phyloP scores from a whole-genome alignment of 2,888 invertebrate species.

The Acanthosoma haemorrhoidale region DNA sequence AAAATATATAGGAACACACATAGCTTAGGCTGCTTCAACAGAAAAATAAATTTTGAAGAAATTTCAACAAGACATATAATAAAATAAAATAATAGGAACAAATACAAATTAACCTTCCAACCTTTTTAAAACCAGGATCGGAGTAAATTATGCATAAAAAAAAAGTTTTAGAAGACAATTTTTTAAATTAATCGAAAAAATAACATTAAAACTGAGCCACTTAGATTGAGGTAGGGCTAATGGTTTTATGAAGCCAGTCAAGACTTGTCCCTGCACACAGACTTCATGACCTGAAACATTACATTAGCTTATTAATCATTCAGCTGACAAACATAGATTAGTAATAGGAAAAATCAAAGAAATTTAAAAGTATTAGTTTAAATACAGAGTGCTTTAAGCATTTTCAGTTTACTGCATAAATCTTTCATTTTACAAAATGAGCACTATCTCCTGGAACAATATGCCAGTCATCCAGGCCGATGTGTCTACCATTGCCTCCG shows the following conservation, averaged over 20 bases:
- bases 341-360: background rate
- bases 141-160: background rate
- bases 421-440: no score
- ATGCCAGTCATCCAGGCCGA: no score
- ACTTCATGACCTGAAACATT: constrained; percentile 36
- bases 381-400: background rate
- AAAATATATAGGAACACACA: no score
- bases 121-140: background rate
- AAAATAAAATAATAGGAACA: background rate
- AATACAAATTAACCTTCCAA: background rate
- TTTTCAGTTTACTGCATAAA: background rate
- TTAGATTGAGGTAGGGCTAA: background rate
- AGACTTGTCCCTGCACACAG: constrained; percentile 36
- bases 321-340: background rate
- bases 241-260: constrained; percentile 31
- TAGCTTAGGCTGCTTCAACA: no score
- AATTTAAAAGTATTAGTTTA: no score
- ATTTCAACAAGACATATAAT: background rate
- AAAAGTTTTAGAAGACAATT: background rate
- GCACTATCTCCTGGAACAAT: no score
- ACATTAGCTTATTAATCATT: background rate
- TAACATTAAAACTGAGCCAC: background rate
- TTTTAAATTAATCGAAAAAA: no score
- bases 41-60: background rate
- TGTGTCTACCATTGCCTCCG: no score